A percentile compares a stretch with the other conserved stretches of the same genome.
Evolutionary conservation across 2,888 invertebrate species (phyloP).

Genomic region (Hydrotaea diabolus): DNA sequence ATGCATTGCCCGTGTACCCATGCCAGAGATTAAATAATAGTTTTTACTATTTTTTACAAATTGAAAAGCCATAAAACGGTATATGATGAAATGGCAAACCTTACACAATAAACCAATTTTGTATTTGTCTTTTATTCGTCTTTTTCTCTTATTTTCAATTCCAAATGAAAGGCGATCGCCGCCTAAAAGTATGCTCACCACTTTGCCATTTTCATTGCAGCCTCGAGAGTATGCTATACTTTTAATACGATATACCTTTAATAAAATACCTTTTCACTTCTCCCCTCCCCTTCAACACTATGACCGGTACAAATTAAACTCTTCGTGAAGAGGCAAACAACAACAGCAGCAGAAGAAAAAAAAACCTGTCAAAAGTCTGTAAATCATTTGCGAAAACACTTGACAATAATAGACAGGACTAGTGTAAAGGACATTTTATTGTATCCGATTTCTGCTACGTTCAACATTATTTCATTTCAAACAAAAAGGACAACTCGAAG

Average conservation of each 20-base stretch:
- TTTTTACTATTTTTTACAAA: no score
- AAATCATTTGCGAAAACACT: conserved; percentile 70
- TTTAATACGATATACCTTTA: background rate
- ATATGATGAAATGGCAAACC: no score
- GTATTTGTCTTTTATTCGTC: no score
- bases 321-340: background rate
- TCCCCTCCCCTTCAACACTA: background rate
- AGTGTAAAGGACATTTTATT: conserved; percentile 63
- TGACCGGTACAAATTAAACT: background rate
- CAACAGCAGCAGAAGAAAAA: background rate
- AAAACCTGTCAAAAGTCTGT: conserved; percentile 68
- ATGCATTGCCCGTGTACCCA: no score
- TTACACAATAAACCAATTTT: no score
- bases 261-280: conserved; percentile 20
- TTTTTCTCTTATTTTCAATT: no score
- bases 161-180: no score
- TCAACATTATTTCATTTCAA: conserved; percentile 50
- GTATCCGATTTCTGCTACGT: conserved; percentile 67
- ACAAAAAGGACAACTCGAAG: conserved; percentile 66
- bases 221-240: background rate
- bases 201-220: background rate
- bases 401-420: conserved; percentile 69
- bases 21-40: no score
- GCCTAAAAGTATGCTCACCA: background rate
- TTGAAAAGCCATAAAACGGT: no score